A percentile compares a stretch with the other conserved stretches of the same genome.
Conservation (phyloP, 1,140 invertebrate species). For the Papilio dardanus region DNA sequence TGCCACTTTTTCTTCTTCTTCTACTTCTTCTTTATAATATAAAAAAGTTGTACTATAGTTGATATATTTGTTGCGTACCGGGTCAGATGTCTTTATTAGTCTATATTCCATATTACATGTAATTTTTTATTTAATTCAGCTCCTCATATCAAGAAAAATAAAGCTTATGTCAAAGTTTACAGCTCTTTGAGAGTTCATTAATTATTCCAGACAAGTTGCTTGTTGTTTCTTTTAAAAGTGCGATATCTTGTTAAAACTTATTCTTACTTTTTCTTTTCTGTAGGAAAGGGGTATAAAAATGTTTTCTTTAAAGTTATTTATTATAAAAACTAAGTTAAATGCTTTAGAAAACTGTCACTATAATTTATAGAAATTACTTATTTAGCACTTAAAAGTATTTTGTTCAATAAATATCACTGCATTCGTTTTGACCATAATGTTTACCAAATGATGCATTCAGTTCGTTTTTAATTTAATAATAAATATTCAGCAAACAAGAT, state of each 20-base stretch:
- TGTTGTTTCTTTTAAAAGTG: not conserved
- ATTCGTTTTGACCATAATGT: no score
- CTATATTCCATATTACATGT: no score
- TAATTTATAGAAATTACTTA: not conserved
- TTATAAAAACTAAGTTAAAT: not conserved
- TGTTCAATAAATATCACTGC: not conserved
- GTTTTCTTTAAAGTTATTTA: not conserved
- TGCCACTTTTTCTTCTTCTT: no score
- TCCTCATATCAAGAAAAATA: not conserved
- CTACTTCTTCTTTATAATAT: no score
- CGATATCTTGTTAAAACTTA: constrained; percentile 15
- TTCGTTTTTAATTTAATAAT: no score
- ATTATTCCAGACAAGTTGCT: constrained; percentile 8
- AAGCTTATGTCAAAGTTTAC: not conserved
- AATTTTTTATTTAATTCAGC: no score
- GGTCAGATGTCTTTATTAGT: no score
- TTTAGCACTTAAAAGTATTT: not conserved
- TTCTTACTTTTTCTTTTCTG: not conserved
- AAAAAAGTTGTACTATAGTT: no score
- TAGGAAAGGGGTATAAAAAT: not conserved
- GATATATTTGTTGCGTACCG: no score
- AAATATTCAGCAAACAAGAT: no score
- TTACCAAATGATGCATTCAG: no score
- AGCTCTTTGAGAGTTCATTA: not conserved
- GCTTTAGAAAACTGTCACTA: not conserved